Conservation (phyloP, 2,888 invertebrate genomes). For the Xestobium rufovillosum region DNA sequence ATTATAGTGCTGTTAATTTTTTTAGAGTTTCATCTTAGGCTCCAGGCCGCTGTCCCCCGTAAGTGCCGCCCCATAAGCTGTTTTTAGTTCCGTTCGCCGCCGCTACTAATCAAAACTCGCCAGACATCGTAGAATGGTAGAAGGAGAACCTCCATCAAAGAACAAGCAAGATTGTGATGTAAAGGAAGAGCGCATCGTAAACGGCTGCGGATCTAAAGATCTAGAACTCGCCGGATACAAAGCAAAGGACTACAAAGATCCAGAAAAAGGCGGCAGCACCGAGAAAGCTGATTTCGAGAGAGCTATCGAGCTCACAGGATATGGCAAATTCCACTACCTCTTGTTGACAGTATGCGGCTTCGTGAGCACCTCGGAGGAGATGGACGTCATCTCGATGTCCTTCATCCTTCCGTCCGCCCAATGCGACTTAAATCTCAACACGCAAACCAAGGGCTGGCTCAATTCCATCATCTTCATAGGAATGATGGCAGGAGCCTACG, state of each 20-base stretch:
- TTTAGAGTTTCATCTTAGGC: slow-evolving; percentile 34
- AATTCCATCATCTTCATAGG: slow-evolving; percentile 56
- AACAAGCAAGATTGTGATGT: slow-evolving; percentile 73
- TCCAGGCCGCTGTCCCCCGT: slow-evolving; percentile 37
- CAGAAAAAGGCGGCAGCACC: slow-evolving; percentile 52
- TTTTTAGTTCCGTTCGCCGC: slow-evolving; percentile 23
- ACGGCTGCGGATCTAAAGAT: slow-evolving; percentile 70
- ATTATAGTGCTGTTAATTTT: too few species aligned
- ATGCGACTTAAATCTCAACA: slow-evolving; percentile 82
- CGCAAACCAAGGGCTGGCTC: slow-evolving; percentile 75
- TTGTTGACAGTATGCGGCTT: slow-evolving; percentile 87
- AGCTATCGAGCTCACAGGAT: slow-evolving; percentile 79
- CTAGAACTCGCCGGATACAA: slow-evolving; percentile 35
- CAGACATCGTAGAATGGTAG: slow-evolving; percentile 74
- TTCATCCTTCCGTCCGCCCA: slow-evolving; percentile 90
- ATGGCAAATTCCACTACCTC: slow-evolving; percentile 84
- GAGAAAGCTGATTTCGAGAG: slow-evolving; percentile 81
- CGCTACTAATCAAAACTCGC: slow-evolving; percentile 19
- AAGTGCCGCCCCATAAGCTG: slow-evolving; percentile 32
- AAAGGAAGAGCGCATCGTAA: slow-evolving; percentile 72
- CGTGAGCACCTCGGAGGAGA: slow-evolving; percentile 91
- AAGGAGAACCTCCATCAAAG: slow-evolving; percentile 76
- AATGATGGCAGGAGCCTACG: slow-evolving; percentile 93
- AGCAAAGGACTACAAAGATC: slow-evolving; percentile 36
- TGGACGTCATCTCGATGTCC: slow-evolving; percentile 93